Conservation (phyloP, 2,113 vertebrate species). For the Dissostichus mawsoni region DNA sequence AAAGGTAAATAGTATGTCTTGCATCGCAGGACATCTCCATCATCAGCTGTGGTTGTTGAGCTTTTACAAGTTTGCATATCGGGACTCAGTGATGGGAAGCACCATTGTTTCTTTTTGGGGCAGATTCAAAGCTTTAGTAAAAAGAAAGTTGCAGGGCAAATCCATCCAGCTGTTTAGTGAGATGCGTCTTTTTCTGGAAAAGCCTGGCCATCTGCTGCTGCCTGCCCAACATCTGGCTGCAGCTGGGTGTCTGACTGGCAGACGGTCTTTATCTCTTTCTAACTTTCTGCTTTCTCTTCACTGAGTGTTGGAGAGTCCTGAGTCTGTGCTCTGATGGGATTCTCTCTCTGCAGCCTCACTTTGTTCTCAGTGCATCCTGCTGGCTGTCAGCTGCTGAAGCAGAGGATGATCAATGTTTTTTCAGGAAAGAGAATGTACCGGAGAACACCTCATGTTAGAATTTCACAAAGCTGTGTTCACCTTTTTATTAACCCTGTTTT, state of each 20-base stretch:
- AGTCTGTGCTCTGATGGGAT: background rate
- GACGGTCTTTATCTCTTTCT: background rate
- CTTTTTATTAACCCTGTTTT: too few species aligned
- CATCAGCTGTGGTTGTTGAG: background rate
- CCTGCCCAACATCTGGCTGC: conserved; percentile 46
- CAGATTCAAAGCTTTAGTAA: conserved; percentile 8
- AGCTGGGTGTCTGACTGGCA: background rate
- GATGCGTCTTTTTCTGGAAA: conserved; percentile 28
- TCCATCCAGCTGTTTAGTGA: conserved; percentile 49
- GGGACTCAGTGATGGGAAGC: background rate
- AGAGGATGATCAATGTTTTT: background rate
- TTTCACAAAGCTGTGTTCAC: too few species aligned
- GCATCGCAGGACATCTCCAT: background rate
- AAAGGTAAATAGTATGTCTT: too few species aligned
- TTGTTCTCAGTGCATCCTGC: background rate
- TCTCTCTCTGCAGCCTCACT: background rate
- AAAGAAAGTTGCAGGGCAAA: conserved; percentile 3
- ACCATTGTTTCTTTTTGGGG: background rate
- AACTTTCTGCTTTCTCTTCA: background rate
- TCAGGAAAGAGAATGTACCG: too few species aligned
- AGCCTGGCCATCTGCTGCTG: conserved; percentile 50
- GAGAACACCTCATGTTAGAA: too few species aligned
- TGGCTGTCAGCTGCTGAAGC: conserved; percentile 2
- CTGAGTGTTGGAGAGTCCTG: background rate
- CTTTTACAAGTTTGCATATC: conserved; percentile 6